Percentiles rank a stretch among this genome's conserved stretches.
Evolutionary conservation across 2,113 vertebrate genomes (phyloP).

Genomic region (Oreotragus oreotragus): DNA sequence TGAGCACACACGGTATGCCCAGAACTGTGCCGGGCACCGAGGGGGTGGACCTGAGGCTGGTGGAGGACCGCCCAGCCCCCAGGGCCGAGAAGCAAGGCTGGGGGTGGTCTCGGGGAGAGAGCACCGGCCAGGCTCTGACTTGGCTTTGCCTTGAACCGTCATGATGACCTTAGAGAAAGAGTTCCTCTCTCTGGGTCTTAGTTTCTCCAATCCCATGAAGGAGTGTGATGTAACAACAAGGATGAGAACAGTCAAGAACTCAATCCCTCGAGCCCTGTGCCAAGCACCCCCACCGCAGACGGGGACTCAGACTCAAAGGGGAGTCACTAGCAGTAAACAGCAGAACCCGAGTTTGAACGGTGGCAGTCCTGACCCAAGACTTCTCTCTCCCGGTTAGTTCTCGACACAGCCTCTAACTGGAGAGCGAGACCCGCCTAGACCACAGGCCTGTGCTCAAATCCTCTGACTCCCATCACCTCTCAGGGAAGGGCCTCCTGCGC

Average conservation of each 20-base stretch:
- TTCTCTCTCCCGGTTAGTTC: background rate
- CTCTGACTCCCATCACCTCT: too few species aligned
- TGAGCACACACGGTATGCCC: accelerated
- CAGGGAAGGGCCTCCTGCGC: background rate
- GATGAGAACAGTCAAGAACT: background rate
- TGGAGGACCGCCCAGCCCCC: background rate
- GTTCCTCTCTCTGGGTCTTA: background rate
- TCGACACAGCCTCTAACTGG: background rate
- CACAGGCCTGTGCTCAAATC: background rate
- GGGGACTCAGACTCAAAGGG: too few species aligned
- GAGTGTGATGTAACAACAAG: background rate
- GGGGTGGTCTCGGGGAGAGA: background rate
- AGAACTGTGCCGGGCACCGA: accelerated
- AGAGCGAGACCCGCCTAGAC: background rate
- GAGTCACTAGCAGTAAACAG: background rate
- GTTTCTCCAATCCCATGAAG: background rate
- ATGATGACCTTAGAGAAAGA: background rate
- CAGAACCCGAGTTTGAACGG: background rate
- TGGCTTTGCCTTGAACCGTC: background rate
- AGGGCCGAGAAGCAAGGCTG: background rate
- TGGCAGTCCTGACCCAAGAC: background rate
- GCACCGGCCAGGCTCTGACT: background rate
- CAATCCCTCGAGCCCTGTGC: background rate
- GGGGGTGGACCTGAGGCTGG: accelerated
- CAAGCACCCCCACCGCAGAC: background rate